phyloP scores from a whole-genome alignment of 2,797 vertebrate species.

The Cottoperca gobio region DNA sequence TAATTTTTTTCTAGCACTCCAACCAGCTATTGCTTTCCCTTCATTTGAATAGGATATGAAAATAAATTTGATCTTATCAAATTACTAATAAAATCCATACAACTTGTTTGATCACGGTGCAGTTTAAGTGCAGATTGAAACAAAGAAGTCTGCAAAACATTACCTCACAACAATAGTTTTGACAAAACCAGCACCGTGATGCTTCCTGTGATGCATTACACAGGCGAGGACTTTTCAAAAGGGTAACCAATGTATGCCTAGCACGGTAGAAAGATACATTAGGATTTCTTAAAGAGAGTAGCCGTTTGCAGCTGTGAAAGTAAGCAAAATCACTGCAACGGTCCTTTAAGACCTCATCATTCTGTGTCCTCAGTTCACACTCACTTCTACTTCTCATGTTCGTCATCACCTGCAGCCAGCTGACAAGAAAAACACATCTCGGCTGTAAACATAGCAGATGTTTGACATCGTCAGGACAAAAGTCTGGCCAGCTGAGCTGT shows the following conservation, averaged over 20 bases:
- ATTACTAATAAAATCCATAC: neutral
- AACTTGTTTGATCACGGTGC: neutral
- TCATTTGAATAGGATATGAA: neutral
- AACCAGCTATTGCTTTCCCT: neutral
- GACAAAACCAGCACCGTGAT: neutral
- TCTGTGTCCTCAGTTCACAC: conserved; percentile 37
- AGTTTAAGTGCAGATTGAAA: conserved; percentile 3
- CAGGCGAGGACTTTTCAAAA: neutral
- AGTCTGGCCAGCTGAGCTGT: conserved; percentile 19
- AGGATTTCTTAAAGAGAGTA: neutral
- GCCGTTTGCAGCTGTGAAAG: neutral
- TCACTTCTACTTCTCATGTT: conserved; percentile 32
- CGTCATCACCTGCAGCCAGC: conserved; percentile 40
- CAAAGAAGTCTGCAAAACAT: neutral
- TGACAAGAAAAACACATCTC: conserved; percentile 55
- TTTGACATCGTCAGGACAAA: conserved; percentile 44
- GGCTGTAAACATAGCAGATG: conserved; percentile 42
- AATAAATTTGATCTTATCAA: neutral
- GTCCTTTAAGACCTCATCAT: neutral
- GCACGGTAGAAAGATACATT: neutral
- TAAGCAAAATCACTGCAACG: neutral
- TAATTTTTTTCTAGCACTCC: neutral
- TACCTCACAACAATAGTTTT: neutral
- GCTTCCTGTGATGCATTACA: conserved; percentile 8
- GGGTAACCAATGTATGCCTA: neutral